phyloP scores from a whole-genome alignment of 2,797 vertebrate species.

The Acrossocheilus fasciatus region DNA sequence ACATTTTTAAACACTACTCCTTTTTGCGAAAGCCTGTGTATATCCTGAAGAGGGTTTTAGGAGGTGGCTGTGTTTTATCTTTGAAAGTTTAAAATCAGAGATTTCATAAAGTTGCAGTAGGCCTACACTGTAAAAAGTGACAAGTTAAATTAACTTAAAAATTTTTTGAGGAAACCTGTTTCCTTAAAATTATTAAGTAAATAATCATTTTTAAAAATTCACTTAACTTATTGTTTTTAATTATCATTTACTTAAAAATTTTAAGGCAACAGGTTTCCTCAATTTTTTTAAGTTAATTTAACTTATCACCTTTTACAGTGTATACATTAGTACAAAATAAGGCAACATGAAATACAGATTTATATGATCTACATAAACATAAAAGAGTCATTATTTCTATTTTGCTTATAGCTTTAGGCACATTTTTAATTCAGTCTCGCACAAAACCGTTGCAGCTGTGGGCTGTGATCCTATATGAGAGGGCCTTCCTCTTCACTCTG shows the following conservation, averaged over 20 bases:
- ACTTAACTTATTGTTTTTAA: too few relatives aligned
- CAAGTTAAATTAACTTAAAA: too few relatives aligned
- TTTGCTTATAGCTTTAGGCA: slow-evolving; percentile 33
- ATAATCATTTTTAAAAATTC: too few relatives aligned
- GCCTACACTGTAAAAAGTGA: not conserved
- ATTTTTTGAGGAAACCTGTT: too few relatives aligned
- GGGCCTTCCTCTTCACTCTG: slow-evolving; percentile 67
- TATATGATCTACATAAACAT: not conserved
- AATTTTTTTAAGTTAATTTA: too few relatives aligned
- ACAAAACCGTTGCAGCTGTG: slow-evolving; percentile 70
- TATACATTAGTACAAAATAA: not conserved
- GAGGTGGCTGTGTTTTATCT: not conserved
- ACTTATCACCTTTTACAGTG: too few relatives aligned
- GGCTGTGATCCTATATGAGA: slow-evolving; percentile 50
- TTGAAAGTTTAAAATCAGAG: not conserved
- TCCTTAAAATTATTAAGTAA: too few relatives aligned
- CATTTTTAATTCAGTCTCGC: not conserved
- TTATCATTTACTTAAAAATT: too few relatives aligned
- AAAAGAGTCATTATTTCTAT: not conserved
- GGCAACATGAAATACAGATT: not conserved
- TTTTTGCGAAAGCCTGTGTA: not conserved
- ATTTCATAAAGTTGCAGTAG: not conserved
- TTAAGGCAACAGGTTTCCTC: too few relatives aligned
- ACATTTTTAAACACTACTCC: not conserved
- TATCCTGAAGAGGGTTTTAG: not conserved